Conservation (phyloP, 1,140 invertebrate species). For the Trypoxylus dichotomus region DNA sequence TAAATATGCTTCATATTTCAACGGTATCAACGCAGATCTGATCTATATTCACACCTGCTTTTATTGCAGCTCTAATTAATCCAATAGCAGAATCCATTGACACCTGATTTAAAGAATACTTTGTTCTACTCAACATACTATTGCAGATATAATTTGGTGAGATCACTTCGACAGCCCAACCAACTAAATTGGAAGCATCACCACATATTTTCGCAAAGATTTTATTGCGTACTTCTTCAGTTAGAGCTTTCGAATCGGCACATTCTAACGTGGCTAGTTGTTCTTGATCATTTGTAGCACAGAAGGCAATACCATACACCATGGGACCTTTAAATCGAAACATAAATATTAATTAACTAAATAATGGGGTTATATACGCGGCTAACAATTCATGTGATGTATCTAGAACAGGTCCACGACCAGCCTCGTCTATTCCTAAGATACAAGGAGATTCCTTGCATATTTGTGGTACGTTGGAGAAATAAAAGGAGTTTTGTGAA, state of each 20-base stretch:
- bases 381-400: slow-evolving; percentile 38
- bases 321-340: slow-evolving; percentile 81
- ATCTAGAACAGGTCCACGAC: slow-evolving; percentile 93
- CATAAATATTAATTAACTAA: too few species aligned
- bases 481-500: slow-evolving; percentile 63
- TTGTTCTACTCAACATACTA: slow-evolving; percentile 82
- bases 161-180: slow-evolving; percentile 88
- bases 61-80: slow-evolving; percentile 76
- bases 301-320: slow-evolving; percentile 92
- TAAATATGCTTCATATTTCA: slow-evolving; percentile 91
- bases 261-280: slow-evolving; percentile 77
- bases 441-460: slow-evolving; percentile 82
- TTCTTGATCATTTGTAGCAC: slow-evolving; percentile 68
- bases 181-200: slow-evolving; percentile 63
- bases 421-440: slow-evolving; percentile 97
- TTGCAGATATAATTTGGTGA: slow-evolving; percentile 90
- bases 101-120: slow-evolving; percentile 93
- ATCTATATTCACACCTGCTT: slow-evolving; percentile 79
- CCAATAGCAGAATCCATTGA: slow-evolving; percentile 95
- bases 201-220: slow-evolving; percentile 84
- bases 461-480: slow-evolving; percentile 69
- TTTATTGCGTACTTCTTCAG: slow-evolving; percentile 85
- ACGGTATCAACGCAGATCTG: slow-evolving; percentile 98
- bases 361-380: not conserved
- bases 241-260: slow-evolving; percentile 94